A percentile compares a stretch with the other conserved stretches of the same genome.
Evolutionary conservation across 2,113 vertebrate species (phyloP).

Genomic region (Scalopus aquaticus): DNA sequence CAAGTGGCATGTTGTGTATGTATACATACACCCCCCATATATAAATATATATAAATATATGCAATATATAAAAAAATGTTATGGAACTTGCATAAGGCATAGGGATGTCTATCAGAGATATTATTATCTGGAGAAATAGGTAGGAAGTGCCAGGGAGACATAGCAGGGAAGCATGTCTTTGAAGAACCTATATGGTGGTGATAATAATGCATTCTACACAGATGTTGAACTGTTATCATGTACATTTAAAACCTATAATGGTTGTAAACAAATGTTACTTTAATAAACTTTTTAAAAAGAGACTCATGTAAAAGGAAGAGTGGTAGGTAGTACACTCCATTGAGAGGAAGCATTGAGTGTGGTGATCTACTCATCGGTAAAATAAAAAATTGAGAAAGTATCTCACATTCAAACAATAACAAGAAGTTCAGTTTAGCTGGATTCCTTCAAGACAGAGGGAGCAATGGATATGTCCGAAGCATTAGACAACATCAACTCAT

Average conservation of each 20-base stretch:
- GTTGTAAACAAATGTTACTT: background rate
- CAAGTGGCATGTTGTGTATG: background rate
- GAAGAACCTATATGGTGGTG: too few relatives aligned
- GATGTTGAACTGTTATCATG: too few relatives aligned
- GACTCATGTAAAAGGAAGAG: background rate
- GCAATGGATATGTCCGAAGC: background rate
- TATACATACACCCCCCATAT: too few relatives aligned
- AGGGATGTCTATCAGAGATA: background rate
- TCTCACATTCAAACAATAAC: background rate
- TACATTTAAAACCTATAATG: background rate
- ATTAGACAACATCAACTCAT: background rate
- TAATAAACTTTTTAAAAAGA: background rate
- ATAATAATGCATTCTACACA: too few relatives aligned
- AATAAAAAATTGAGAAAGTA: background rate
- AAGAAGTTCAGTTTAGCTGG: background rate
- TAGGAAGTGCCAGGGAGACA: background rate
- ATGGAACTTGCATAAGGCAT: background rate
- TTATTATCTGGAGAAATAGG: too few relatives aligned
- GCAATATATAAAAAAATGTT: background rate
- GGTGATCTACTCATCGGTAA: fast-evolving
- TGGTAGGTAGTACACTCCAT: background rate
- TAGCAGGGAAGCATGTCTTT: too few relatives aligned
- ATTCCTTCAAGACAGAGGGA: background rate
- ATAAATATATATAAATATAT: too few relatives aligned
- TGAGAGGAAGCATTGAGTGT: background rate